Evolutionary conservation across 2,113 vertebrate genomes (phyloP).

Genomic region (zebrafish (Danio rerio)): GRCz12tu NC_133181.1:20065501-20066000

Average conservation of each 20-base stretch:
- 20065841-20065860: conserved; percentile 14
- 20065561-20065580: not conserved
- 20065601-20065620: no score
- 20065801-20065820: not conserved
- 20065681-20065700: not conserved
- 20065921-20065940: not conserved
- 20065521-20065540: not conserved
- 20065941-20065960: not conserved
- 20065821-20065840: conserved; percentile 9
- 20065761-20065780: conserved; percentile 2
- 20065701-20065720: not conserved
- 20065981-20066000: conserved; percentile 58
- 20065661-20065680: not conserved
- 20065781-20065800: conserved; percentile 5
- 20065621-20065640: not conserved
- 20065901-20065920: not conserved
- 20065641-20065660: not conserved
- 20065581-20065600: no score
- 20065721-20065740: not conserved
- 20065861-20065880: not conserved
- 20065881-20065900: not conserved
- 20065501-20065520: not conserved
- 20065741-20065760: not conserved
- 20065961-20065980: conserved; percentile 59
- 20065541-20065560: not conserved